Evolutionary conservation across 1,140 invertebrate genomes (phyloP), one percentile per base, ranked within the genome.

Genomic region (Saccostrea echinata): DNA sequence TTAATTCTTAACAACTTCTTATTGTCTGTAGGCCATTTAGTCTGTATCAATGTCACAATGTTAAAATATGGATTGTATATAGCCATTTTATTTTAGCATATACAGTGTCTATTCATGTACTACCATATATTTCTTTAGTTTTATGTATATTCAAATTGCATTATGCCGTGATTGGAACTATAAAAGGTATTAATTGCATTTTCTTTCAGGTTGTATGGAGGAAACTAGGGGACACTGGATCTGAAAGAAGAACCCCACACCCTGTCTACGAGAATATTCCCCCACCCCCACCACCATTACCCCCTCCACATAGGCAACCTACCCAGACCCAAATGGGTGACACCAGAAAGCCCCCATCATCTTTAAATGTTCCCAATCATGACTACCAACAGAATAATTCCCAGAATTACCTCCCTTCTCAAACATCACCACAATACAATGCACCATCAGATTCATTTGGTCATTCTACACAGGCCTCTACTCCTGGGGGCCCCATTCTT

Each of bases 131-230:
- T 43, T 43, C 6, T 43, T 1, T 43, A 43, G 6, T 8, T 43
- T 3, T 0, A 43, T 43, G 43, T 6, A 43, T 43, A n/a, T 43
- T 43, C 6, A 43, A 43, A 43, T 43, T 2, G 43, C 43, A 43
- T 43, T 43, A 43, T 43, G 43, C 43, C 43, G 9, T 43, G 43
- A 1, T 55, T 21, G 61, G 18, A 86, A 57, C 55, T 61, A 27
- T n/a, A n/a, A n/a, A n/a, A n/a, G n/a, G n/a, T n/a, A n/a, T 80
- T 8, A 33, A 30, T 35, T 33, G 11, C 13, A 27, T 82, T 51
- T 51, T 89, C 87, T 89, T 89, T 43, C 82, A 95, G 94, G 94
- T 95, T 84, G 94, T 94, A 27, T 95, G 94, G 94, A 89, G 94
- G 81, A 95, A 94, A 89, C 92, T 95, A 27, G 94, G 94, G 55